Evolutionary conservation across 2,797 vertebrate genomes (phyloP), one percentile per base, ranked within the genome.

Genomic region (Gallirallus australis): DNA sequence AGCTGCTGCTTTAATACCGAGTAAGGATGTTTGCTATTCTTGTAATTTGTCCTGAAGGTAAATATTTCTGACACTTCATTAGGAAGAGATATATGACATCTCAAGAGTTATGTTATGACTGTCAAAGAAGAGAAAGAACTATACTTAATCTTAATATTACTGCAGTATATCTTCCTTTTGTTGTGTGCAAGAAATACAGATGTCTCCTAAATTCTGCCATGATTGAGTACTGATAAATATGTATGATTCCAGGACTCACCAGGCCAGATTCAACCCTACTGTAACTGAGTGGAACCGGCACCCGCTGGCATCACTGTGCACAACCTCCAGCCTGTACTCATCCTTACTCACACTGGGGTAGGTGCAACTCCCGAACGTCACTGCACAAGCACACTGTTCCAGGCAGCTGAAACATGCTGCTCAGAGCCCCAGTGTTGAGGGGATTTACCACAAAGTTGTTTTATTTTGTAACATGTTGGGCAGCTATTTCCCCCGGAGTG

Each of bases 41-140:
- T 76, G 54, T 72, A 91, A 94, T 96, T 94, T 93, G 78, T 93
- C 85, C 82, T 86, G 79, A 95, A 95, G 90, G 91, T 90, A 97
- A 97, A 92, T 93, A 94, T 80, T 96, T 94, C 83, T 95, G 95
- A 87, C 89, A 93, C 82, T 95, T 97, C 80, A 94, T 97, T 95
- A 97, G 71, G 31, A 53, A 45, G 84, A 94, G 96, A 96, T 79
- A 87, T 79, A 95, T 11, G 37, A 47, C 77, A 63, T 53, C 82
- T 96, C 96, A 92, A 64, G 81, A 68, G 48, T 21, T 94, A 88
- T 23, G 56, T 96, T 95, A 93, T 39, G 89, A 86, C 80, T 96
- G 94, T 89, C 96, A 95, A 82, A 92, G 91, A 82, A 96, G 82
- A 96, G 87, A 86, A 95, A 91, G 91, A 86, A 54, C 48, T 56